Evolutionary conservation across 2,888 invertebrate genomes (phyloP).

Genomic region (Lithophane leautieri): DNA sequence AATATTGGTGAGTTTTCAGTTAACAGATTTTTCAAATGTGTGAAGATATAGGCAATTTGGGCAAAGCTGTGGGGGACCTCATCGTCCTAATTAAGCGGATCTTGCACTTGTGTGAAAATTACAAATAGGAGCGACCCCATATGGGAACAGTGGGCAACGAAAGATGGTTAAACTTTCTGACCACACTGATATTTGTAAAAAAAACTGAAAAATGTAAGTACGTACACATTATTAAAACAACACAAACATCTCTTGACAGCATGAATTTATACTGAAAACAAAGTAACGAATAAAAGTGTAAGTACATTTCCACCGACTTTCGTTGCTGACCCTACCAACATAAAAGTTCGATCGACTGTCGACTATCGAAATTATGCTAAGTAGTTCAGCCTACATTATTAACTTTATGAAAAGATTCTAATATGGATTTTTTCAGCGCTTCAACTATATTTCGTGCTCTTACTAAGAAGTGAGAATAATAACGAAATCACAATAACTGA

Average conservation of each 20-base stretch:
- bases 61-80: neutral
- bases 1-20: constrained; percentile 23
- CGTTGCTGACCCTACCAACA: neutral
- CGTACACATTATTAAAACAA: too few relatives aligned
- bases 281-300: neutral
- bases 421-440: constrained; percentile 18
- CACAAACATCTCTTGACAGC: too few relatives aligned
- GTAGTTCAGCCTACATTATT: neutral
- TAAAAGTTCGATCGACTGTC: neutral
- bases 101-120: neutral
- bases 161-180: too few relatives aligned
- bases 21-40: neutral
- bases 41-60: neutral
- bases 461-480: constrained; percentile 19
- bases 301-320: neutral
- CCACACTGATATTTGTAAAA: too few relatives aligned
- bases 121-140: neutral
- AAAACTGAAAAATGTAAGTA: too few relatives aligned
- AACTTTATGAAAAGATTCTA: neutral
- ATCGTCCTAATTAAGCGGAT: neutral
- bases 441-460: constrained; percentile 18
- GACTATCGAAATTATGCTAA: neutral
- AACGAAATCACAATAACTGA: neutral
- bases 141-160: too few relatives aligned
- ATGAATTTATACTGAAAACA: neutral